Evolutionary conservation across 2,113 vertebrate genomes (phyloP).

Genomic region (Thymallus thymallus): DNA sequence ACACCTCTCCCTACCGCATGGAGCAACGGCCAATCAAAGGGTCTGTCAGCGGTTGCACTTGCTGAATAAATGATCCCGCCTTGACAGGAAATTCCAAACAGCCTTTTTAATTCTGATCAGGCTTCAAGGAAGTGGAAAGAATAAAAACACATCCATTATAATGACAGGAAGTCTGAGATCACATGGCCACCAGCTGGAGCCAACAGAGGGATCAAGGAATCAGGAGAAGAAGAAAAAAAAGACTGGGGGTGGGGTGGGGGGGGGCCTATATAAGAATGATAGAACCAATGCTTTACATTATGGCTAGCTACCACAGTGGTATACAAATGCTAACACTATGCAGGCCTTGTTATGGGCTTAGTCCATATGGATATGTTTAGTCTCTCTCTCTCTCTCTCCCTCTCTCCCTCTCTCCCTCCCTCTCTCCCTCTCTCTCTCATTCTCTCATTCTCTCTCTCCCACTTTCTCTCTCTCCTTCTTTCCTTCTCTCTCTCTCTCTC

Average conservation of each 20-base stretch:
- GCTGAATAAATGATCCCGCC: constrained; percentile 86
- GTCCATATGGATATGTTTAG: constrained; percentile 74
- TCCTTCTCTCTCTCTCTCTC: too few species aligned
- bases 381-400: too few species aligned
- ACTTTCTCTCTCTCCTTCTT: too few species aligned
- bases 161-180: constrained; percentile 90
- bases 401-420: too few species aligned
- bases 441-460: too few species aligned
- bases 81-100: constrained; percentile 94
- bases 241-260: too few species aligned
- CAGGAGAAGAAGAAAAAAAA: constrained; percentile 65
- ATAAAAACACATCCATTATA: constrained; percentile 94
- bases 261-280: not conserved
- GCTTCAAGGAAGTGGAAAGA: constrained; percentile 89
- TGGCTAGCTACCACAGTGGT: constrained; percentile 26
- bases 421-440: too few species aligned
- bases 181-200: constrained; percentile 88
- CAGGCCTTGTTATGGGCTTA: constrained; percentile 43
- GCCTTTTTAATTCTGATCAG: constrained; percentile 93
- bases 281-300: constrained; percentile 4
- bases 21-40: constrained; percentile 82
- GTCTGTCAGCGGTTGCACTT: constrained; percentile 73
- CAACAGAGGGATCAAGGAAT: constrained; percentile 76
- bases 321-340: constrained; percentile 37
- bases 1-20: constrained; percentile 62